Evolutionary conservation across 1,140 invertebrate species (phyloP).

Genomic region (Aphidius gifuensis): DNA sequence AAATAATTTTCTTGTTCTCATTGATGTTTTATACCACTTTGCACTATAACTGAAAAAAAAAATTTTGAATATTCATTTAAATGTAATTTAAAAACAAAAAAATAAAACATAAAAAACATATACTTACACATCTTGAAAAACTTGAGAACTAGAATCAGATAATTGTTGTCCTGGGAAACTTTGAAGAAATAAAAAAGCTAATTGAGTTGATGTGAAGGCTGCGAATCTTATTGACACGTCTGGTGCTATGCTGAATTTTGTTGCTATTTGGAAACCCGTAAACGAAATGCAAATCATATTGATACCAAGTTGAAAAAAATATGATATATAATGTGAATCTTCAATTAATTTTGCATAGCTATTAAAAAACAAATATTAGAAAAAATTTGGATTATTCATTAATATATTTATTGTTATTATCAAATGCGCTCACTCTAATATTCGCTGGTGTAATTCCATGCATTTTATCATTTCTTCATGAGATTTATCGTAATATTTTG

Average conservation of each 20-base stretch:
- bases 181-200: conserved; percentile 24
- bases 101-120: not conserved
- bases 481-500: too few species aligned
- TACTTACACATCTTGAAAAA: conserved; percentile 24
- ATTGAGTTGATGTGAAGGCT: conserved; percentile 12
- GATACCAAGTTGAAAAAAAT: conserved; percentile 33
- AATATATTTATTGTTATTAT: not conserved
- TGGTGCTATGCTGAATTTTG: conserved; percentile 12
- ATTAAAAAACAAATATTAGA: not conserved
- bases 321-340: conserved; percentile 26
- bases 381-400: not conserved
- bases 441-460: too few species aligned
- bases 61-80: not conserved
- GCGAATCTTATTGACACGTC: conserved; percentile 21
- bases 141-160: conserved; percentile 21
- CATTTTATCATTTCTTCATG: too few species aligned
- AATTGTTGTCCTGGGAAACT: conserved; percentile 25
- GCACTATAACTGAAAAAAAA: not conserved
- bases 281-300: conserved; percentile 36
- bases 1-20: too few species aligned
- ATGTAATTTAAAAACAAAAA: not conserved
- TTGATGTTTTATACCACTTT: too few species aligned
- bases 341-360: conserved; percentile 31
- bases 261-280: conserved; percentile 33
- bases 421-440: too few species aligned